Conservation (phyloP, 2,113 vertebrate genomes). For the Fulica atra region DNA sequence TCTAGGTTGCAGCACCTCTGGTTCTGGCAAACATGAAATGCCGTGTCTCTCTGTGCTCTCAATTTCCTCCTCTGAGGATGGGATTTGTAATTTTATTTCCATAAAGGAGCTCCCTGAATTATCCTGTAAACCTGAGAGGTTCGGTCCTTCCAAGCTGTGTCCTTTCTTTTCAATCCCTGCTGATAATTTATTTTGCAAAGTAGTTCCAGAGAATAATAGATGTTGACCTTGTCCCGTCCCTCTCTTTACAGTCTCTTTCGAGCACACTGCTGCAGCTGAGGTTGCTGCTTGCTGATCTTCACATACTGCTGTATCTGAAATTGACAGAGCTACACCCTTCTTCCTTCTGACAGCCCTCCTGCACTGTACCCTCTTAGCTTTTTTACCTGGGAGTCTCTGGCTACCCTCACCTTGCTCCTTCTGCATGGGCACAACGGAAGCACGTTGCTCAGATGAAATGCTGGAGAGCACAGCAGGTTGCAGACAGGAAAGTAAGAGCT, state of each 20-base stretch:
- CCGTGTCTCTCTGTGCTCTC: not conserved
- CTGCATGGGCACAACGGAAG: not conserved
- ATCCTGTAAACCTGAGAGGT: not conserved
- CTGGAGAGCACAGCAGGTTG: not conserved
- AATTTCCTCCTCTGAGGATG: not conserved
- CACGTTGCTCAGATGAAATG: fast-evolving
- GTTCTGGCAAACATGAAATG: not conserved
- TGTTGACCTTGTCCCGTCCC: not conserved
- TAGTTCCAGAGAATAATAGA: not conserved
- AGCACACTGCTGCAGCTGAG: fast-evolving
- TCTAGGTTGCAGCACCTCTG: not conserved
- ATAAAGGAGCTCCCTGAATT: not conserved
- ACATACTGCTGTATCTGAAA: not conserved
- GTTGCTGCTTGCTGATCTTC: not conserved
- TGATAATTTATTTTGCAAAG: not conserved
- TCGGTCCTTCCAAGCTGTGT: not conserved
- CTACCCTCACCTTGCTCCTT: not conserved
- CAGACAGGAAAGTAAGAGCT: not conserved
- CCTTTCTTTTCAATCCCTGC: not conserved
- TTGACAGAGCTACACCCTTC: not conserved
- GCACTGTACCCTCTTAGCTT: fast-evolving
- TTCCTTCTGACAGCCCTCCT: not conserved
- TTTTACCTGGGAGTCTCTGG: not conserved
- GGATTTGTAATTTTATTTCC: not conserved
- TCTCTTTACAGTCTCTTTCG: not conserved